Conservation (phyloP, 2,113 vertebrate species). For the Xyrauchen texanus region DNA sequence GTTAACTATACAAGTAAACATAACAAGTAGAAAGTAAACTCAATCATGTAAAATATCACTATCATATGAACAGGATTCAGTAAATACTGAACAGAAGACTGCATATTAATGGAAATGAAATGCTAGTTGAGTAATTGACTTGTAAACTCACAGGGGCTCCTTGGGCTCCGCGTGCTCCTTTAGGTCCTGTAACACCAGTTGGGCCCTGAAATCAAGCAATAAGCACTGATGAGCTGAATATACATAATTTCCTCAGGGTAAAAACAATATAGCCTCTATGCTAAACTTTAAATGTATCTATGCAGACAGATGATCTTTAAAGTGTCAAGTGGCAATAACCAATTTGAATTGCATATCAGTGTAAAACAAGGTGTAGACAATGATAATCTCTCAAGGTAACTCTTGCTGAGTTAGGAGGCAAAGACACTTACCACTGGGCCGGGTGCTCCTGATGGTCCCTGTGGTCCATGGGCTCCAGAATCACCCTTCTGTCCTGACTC, state of each 20-base stretch:
- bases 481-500: constrained; percentile 92
- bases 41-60: not conserved
- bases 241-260: no score
- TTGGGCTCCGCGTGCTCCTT: constrained; percentile 93
- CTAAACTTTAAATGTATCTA: no score
- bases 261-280: no score
- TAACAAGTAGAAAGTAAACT: no score
- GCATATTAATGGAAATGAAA: not conserved
- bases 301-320: no score
- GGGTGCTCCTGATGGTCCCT: constrained; percentile 93
- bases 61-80: not conserved
- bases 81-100: not conserved
- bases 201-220: constrained; percentile 79
- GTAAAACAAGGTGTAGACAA: no score
- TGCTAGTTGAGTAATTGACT: not conserved
- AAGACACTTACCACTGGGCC: constrained; percentile 85
- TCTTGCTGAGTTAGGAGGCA: not conserved
- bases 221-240: not conserved
- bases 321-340: no score
- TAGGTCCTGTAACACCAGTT: constrained; percentile 88
- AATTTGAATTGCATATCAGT: no score
- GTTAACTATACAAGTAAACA: not conserved
- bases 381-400: no score
- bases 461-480: constrained; percentile 84
- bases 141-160: constrained; percentile 85